Percentiles rank a stretch among this genome's conserved stretches.
These are phyloP conservation scores for Apistogramma diplotaenia DNA, from an alignment of 2,113 vertebrate species.

Conservation along the genomic window DNA sequence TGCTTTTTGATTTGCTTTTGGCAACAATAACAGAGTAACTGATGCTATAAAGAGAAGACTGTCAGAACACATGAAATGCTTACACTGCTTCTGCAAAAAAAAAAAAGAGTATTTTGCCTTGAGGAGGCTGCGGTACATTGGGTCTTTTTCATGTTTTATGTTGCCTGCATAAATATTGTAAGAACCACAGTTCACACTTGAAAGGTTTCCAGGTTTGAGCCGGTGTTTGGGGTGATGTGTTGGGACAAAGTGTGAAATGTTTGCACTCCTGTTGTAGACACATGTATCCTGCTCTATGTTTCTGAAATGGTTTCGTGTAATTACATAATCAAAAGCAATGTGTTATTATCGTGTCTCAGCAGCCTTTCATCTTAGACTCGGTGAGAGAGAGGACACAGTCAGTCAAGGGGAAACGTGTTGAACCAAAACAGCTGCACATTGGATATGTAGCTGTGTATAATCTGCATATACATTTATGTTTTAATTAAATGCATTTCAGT, in stretches of 20 bases:
- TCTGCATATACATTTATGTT: neutral
- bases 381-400: neutral
- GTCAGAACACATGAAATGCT: neutral
- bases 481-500: neutral
- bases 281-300: neutral
- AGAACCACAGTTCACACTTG: conserved; percentile 2
- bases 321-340: conserved; percentile 5
- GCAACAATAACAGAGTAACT: neutral
- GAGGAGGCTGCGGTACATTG: neutral
- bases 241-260: conserved; percentile 17
- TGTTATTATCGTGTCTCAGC: neutral
- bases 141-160: conserved; percentile 24
- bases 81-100: neutral
- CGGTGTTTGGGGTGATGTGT: conserved; percentile 6
- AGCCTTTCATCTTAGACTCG: conserved; percentile 17
- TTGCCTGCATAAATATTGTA: conserved; percentile 30
- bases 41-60: neutral
- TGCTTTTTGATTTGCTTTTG: neutral
- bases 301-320: conserved; percentile 4
- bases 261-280: neutral
- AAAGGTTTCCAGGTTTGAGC: conserved; percentile 14
- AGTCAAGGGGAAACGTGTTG: neutral
- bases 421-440: neutral
- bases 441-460: neutral
- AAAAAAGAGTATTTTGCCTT: neutral